A percentile compares a stretch with the other conserved stretches of the same genome.
Conservation (phyloP, 2,797 vertebrate species). For the Erithacus rubecula region DNA sequence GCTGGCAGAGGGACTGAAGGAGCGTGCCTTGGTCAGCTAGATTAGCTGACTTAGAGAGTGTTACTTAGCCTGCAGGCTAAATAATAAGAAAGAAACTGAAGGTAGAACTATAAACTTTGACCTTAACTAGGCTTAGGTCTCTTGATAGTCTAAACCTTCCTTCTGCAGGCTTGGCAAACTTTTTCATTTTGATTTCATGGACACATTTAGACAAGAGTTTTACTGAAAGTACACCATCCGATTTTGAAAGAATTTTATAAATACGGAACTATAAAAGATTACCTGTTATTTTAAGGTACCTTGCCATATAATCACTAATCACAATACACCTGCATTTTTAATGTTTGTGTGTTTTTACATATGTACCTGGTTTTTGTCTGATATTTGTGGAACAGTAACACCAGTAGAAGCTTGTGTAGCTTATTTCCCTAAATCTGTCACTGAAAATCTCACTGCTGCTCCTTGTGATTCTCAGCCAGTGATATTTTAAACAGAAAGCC, state of each 20-base stretch:
- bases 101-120: background rate
- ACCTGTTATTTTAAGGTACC: background rate
- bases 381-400: background rate
- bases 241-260: background rate
- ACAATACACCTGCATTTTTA: background rate
- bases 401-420: constrained; percentile 5
- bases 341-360: background rate
- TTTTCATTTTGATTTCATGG: background rate
- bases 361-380: background rate
- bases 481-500: background rate
- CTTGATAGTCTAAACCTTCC: background rate
- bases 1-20: background rate
- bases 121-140: background rate
- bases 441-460: constrained; percentile 24
- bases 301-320: background rate
- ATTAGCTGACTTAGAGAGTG: background rate
- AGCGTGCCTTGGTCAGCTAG: background rate
- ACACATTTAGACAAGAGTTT: background rate
- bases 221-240: background rate
- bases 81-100: background rate
- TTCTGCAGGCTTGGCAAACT: background rate
- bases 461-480: background rate
- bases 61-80: background rate
- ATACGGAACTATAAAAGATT: background rate
- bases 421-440: background rate